Percentiles rank a stretch among this genome's conserved stretches.
phyloP scores from a whole-genome alignment of 2,113 vertebrate genomes.

The Rhabdornis inornatus region DNA sequence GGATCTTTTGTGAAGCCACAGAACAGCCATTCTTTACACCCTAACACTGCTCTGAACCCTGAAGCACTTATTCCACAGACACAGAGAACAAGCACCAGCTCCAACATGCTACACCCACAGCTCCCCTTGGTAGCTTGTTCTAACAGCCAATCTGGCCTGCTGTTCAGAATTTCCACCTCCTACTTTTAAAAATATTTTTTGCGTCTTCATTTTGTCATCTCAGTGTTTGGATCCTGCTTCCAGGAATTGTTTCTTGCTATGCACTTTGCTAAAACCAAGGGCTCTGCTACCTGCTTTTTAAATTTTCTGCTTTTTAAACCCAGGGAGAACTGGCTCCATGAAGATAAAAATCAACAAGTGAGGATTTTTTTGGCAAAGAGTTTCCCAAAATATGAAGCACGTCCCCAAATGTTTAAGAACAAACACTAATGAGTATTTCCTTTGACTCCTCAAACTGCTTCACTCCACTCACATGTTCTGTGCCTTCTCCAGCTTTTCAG shows the following conservation, averaged over 20 bases:
- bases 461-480: neutral
- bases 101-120: neutral
- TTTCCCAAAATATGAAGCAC: neutral
- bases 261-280: neutral
- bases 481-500: neutral
- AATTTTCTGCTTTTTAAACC: neutral
- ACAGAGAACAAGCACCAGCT: neutral
- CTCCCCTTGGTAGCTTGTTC: neutral
- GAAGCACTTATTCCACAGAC: neutral
- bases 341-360: neutral
- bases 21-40: neutral
- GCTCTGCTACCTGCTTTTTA: neutral
- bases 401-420: neutral
- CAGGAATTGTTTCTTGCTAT: constrained; percentile 4
- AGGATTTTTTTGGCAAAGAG: neutral
- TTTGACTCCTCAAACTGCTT: neutral
- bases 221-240: constrained; percentile 3
- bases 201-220: constrained; percentile 22
- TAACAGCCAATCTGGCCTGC: neutral
- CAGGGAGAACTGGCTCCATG: neutral
- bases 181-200: constrained; percentile 25
- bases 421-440: neutral
- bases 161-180: neutral
- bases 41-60: neutral
- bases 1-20: neutral